These are phyloP conservation scores for Heliothis peltigera DNA, from an alignment of 2,888 invertebrate genomes.

Conservation along the genomic window DNA sequence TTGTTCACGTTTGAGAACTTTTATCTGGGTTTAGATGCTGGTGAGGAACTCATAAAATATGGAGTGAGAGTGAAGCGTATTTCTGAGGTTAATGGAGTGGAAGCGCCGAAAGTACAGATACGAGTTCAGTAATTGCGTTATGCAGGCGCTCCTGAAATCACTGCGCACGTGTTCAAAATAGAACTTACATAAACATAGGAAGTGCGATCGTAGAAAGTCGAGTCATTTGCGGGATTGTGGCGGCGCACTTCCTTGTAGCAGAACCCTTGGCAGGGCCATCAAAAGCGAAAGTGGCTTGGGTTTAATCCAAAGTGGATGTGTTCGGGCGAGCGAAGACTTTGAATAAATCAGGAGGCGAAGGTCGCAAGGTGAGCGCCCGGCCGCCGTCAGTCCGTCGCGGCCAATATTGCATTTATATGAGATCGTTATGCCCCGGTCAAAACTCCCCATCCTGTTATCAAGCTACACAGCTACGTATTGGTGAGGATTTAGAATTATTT, in stretches of 20 bases:
- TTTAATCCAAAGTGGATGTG: conserved; percentile 67
- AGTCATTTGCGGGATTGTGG: conserved; percentile 42
- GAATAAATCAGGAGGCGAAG: conserved; percentile 77
- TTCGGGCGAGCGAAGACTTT: conserved; percentile 71
- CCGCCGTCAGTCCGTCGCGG: conserved; percentile 58
- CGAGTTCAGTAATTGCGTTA: conserved; percentile 13
- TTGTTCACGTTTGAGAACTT: conserved; percentile 23
- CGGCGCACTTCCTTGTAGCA: conserved; percentile 31
- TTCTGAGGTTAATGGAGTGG: conserved; percentile 8
- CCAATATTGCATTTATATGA: conserved; percentile 80
- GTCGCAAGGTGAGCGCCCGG: conserved; percentile 70
- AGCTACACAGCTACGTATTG: conserved; percentile 61
- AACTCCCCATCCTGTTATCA: conserved; percentile 69
- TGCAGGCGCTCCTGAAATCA: background rate
- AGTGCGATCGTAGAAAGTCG: conserved; percentile 29
- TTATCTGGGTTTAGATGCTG: conserved; percentile 18
- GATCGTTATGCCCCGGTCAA: conserved; percentile 71
- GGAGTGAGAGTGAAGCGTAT: background rate
- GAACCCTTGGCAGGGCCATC: conserved; percentile 60
- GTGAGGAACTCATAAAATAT: conserved; percentile 19
- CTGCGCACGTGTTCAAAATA: conserved; percentile 8
- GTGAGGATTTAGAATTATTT: conserved; percentile 68
- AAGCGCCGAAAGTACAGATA: background rate
- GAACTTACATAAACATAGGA: conserved; percentile 27
- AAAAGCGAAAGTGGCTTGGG: conserved; percentile 68